Percentiles rank a stretch among this genome's conserved stretches.
Evolutionary conservation across 2,888 invertebrate species (phyloP).

Genomic region (Sesia bembeciformis): DNA sequence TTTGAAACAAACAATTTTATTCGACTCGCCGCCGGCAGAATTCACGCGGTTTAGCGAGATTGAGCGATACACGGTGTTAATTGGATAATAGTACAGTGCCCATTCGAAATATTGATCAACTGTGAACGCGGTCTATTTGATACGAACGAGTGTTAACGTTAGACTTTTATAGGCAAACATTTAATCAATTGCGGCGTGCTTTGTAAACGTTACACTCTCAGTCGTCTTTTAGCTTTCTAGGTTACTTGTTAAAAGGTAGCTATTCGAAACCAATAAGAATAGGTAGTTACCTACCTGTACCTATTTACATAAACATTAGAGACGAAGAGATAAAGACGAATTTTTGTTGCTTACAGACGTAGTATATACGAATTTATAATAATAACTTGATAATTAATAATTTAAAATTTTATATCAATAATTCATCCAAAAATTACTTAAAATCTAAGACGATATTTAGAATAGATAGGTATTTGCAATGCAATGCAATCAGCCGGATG

Average conservation of each 20-base stretch:
- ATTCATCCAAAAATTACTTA: constrained; percentile 3
- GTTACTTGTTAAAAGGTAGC: too few relatives aligned
- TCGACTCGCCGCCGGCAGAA: constrained; percentile 17
- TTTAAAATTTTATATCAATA: too few relatives aligned
- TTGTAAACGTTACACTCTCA: too few relatives aligned
- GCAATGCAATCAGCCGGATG: background rate
- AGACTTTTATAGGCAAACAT: constrained; percentile 19
- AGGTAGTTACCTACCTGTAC: too few relatives aligned
- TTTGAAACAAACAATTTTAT: constrained; percentile 23
- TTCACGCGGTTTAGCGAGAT: constrained; percentile 30
- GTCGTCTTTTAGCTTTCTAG: too few relatives aligned
- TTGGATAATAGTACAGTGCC: constrained; percentile 25
- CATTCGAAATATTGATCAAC: constrained; percentile 6
- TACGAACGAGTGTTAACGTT: constrained; percentile 19
- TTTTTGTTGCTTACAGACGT: too few relatives aligned
- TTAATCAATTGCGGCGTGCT: constrained; percentile 7
- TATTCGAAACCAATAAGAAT: too few relatives aligned
- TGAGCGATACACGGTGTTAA: constrained; percentile 28
- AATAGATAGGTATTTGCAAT: background rate
- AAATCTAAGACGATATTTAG: background rate
- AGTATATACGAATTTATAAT: too few relatives aligned
- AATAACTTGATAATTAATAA: too few relatives aligned
- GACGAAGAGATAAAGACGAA: too few relatives aligned
- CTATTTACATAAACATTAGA: too few relatives aligned
- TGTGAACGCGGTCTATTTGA: constrained; percentile 9